Evolutionary conservation across 2,888 invertebrate species (phyloP).

Genomic region (Himalopsyche anomala): DNA sequence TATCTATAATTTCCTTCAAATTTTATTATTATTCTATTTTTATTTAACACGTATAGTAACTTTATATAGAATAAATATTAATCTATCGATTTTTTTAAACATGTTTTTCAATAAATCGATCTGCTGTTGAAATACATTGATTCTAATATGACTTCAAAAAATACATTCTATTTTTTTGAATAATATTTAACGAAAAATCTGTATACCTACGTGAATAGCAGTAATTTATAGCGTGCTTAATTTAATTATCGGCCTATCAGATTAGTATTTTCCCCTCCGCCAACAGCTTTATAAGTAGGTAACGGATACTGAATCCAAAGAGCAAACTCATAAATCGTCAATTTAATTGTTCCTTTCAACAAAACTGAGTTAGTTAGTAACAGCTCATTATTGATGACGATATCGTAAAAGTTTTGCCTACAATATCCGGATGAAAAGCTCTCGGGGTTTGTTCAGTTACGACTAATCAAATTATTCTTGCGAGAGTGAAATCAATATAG

Average conservation of each 20-base stretch:
- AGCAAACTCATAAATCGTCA: conserved; percentile 42
- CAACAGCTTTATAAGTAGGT: conserved; percentile 31
- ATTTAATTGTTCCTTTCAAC: conserved; percentile 43
- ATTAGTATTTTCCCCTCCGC: conserved; percentile 23
- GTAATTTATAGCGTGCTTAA: not conserved
- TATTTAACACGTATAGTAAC: no score
- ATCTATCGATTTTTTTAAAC: no score
- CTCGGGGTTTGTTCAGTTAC: conserved; percentile 11
- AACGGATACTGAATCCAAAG: conserved; percentile 10
- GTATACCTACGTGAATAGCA: no score
- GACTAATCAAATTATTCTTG: conserved; percentile 4
- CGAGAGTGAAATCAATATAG: not conserved
- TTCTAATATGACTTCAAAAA: no score
- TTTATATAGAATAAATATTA: no score
- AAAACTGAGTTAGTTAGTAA: conserved; percentile 41
- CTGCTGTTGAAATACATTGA: no score
- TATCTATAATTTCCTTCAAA: no score
- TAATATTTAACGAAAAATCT: no score
- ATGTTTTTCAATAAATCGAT: no score
- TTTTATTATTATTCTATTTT: no score
- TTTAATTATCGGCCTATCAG: conserved; percentile 1
- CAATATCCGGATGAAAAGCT: not conserved
- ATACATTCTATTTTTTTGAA: no score
- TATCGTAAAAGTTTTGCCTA: conserved; percentile 31
- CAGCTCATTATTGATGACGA: conserved; percentile 40